phyloP scores from a whole-genome alignment of 2,113 vertebrate genomes.

The Nipponia nippon region DNA sequence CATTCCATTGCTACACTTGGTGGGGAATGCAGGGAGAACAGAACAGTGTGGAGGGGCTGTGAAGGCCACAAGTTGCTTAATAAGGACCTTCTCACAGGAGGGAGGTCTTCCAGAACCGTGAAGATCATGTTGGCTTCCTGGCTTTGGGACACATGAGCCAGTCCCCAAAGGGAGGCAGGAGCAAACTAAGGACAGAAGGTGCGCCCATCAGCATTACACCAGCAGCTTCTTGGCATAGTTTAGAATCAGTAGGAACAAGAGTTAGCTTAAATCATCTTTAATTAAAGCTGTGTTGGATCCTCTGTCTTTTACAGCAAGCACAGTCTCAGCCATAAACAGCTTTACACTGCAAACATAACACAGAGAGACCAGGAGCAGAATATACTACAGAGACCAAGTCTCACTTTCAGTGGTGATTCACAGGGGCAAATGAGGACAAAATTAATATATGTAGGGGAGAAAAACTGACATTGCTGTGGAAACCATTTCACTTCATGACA shows the following conservation, averaged over 20 bases:
- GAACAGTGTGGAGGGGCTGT: not conserved
- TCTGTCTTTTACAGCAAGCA: not conserved
- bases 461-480: slow-evolving; percentile 35
- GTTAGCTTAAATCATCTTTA: not conserved
- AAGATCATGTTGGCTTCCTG: not conserved
- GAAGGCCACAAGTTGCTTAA: not conserved
- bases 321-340: not conserved
- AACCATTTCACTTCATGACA: slow-evolving; percentile 24
- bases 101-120: not conserved
- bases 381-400: not conserved
- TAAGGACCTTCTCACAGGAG: not conserved
- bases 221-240: not conserved
- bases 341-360: not conserved
- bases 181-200: not conserved
- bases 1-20: not conserved
- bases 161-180: not conserved
- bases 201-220: not conserved
- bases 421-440: slow-evolving; percentile 38
- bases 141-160: not conserved
- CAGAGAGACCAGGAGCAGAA: not conserved
- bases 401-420: slow-evolving; percentile 43
- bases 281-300: not conserved
- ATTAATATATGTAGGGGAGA: slow-evolving; percentile 8
- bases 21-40: not conserved
- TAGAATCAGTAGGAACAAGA: not conserved